Percentiles rank a stretch among this genome's conserved stretches.
Evolutionary conservation across 2,113 vertebrate genomes (phyloP).

Genomic region (Menidia beryllina): DNA sequence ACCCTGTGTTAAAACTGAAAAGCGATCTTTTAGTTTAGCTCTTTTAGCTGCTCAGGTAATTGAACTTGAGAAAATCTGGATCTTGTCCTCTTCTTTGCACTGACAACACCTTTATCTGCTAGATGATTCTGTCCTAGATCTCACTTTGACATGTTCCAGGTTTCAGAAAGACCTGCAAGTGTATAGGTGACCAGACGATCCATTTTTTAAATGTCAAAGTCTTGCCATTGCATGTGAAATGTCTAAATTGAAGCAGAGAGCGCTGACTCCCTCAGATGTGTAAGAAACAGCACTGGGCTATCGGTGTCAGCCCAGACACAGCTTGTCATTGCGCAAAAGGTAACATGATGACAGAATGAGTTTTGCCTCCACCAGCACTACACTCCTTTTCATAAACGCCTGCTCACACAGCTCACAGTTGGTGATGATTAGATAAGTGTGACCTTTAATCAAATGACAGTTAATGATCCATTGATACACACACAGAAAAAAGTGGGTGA

Average conservation of each 20-base stretch:
- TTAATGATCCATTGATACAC: slow-evolving; percentile 62
- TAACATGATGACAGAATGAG: slow-evolving; percentile 59
- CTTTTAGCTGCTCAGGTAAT: slow-evolving; percentile 73
- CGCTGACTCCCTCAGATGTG: slow-evolving; percentile 46
- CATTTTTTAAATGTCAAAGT: slow-evolving; percentile 36
- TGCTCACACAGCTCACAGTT: slow-evolving; percentile 63
- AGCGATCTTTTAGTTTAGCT: slow-evolving; percentile 75
- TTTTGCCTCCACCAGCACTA: slow-evolving; percentile 37
- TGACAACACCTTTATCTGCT: slow-evolving; percentile 60
- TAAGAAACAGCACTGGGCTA: slow-evolving; percentile 51
- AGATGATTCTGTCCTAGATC: slow-evolving; percentile 41
- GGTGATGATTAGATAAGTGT: slow-evolving; percentile 72
- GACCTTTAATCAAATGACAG: slow-evolving; percentile 77
- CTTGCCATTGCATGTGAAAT: slow-evolving; percentile 14
- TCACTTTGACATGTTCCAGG: slow-evolving; percentile 47
- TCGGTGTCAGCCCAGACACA: slow-evolving; percentile 49
- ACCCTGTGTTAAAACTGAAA: slow-evolving; percentile 81
- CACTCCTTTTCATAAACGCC: slow-evolving; percentile 44
- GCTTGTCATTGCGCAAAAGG: slow-evolving; percentile 58
- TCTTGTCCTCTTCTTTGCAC: slow-evolving; percentile 50
- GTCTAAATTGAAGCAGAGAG: slow-evolving; percentile 44
- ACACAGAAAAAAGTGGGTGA: slow-evolving; percentile 17
- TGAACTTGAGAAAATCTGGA: slow-evolving; percentile 72
- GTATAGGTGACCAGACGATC: slow-evolving; percentile 19
- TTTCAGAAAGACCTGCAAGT: slow-evolving; percentile 13